phyloP scores from a whole-genome alignment of 2,113 vertebrate genomes.

The Dasyurus viverrinus region DNA sequence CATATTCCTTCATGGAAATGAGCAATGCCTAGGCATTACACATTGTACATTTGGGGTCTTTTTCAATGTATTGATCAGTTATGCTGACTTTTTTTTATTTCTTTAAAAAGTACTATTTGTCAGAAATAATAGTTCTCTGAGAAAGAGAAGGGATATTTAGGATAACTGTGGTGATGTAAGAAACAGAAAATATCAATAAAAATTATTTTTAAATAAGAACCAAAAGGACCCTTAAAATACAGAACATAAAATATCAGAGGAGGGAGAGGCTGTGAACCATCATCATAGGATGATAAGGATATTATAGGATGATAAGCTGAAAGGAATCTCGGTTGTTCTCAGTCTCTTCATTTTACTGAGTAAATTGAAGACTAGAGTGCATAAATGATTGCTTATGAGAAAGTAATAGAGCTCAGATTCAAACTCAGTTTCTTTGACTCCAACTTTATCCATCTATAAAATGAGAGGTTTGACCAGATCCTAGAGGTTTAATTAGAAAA shows the following conservation, averaged over 20 bases:
- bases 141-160: neutral
- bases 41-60: neutral
- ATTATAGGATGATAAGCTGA: neutral
- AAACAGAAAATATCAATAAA: neutral
- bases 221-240: neutral
- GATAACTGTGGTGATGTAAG: neutral
- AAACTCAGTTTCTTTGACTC: neutral
- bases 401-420: neutral
- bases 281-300: neutral
- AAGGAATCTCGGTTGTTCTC: neutral
- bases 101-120: neutral
- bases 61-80: neutral
- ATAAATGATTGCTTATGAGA: neutral
- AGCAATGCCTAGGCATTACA: neutral
- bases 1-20: neutral
- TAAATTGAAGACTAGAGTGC: neutral
- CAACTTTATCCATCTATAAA: neutral
- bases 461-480: neutral
- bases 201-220: neutral
- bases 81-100: neutral
- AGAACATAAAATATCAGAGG: neutral
- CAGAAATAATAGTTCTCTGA: neutral
- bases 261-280: neutral
- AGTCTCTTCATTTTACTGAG: neutral
- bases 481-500: neutral